A percentile compares a stretch with the other conserved stretches of the same genome.
Conservation (phyloP, 2,113 vertebrate genomes). For the Limnothrissa miodon region DNA sequence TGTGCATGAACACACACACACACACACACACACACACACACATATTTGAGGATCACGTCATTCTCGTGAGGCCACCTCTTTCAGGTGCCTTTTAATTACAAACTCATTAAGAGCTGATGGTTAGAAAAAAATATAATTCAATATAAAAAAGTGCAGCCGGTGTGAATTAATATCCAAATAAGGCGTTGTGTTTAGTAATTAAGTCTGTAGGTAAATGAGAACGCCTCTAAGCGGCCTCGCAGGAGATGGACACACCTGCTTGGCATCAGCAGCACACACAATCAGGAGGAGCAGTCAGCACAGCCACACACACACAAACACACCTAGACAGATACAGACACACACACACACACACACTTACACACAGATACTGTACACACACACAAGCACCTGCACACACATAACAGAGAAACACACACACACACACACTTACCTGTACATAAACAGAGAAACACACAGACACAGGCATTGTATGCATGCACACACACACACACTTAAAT, state of each 20-base stretch:
- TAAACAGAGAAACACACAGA: background rate
- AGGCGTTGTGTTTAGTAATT: conserved; percentile 62
- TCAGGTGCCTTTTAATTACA: conserved; percentile 68
- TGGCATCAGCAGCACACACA: conserved; percentile 42
- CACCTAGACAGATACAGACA: background rate
- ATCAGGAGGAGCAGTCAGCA: conserved; percentile 43
- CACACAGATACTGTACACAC: background rate
- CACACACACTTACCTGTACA: background rate
- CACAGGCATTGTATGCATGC: background rate
- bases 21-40: background rate
- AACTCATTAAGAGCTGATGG: conserved; percentile 55
- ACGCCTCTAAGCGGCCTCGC: conserved; percentile 43
- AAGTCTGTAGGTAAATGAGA: conserved; percentile 43
- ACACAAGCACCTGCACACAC: background rate
- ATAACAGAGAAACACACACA: background rate
- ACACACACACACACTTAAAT: background rate
- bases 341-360: background rate
- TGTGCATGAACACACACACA: conserved; percentile 35
- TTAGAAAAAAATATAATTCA: conserved; percentile 28
- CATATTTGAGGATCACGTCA: conserved; percentile 27
- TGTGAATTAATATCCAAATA: conserved; percentile 63
- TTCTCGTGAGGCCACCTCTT: conserved; percentile 40
- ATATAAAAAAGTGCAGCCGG: conserved; percentile 44
- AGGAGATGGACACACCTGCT: conserved; percentile 59
- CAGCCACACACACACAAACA: conserved; percentile 46